Percentiles rank a stretch among this genome's conserved stretches.
Conservation (phyloP, 2,113 vertebrate species). For the Xenopus borealis region DNA sequence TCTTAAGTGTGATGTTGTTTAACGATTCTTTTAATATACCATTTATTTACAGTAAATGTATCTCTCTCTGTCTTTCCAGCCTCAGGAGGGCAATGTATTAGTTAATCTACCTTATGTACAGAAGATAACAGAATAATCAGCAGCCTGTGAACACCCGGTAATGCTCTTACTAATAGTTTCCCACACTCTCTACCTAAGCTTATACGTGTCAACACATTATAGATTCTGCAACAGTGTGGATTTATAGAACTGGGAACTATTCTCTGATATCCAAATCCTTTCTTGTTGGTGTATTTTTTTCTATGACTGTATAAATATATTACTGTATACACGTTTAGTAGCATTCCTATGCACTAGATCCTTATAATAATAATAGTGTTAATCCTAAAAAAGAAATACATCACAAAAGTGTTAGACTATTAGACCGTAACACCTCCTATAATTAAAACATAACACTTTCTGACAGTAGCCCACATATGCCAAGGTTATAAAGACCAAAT, state of each 20-base stretch:
- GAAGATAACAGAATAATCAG: too few relatives aligned
- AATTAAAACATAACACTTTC: slow-evolving; percentile 32
- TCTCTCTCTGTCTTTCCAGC: too few relatives aligned
- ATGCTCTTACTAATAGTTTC: slow-evolving; percentile 4
- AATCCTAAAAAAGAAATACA: too few relatives aligned
- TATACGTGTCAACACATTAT: slow-evolving; percentile 31
- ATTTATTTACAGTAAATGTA: too few relatives aligned
- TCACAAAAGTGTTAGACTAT: neutral
- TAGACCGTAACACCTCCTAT: slow-evolving; percentile 28
- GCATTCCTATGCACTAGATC: too few relatives aligned
- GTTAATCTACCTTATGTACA: too few relatives aligned
- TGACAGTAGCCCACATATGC: slow-evolving; percentile 1
- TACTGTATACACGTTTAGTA: too few relatives aligned
- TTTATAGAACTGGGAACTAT: slow-evolving; percentile 1
- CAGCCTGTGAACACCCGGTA: slow-evolving; percentile 15
- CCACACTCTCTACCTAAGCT: slow-evolving; percentile 10
- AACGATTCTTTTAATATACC: too few relatives aligned
- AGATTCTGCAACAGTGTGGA: neutral
- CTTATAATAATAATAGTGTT: too few relatives aligned
- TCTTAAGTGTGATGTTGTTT: too few relatives aligned
- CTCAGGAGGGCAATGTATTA: too few relatives aligned
- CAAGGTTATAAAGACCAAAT: neutral
- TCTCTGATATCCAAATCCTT: slow-evolving; percentile 7
- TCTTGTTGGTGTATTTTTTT: neutral
- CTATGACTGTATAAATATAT: too few relatives aligned